These are phyloP conservation scores for Taenaris catops DNA, from an alignment of 2,888 invertebrate species.

Conservation along the genomic window DNA sequence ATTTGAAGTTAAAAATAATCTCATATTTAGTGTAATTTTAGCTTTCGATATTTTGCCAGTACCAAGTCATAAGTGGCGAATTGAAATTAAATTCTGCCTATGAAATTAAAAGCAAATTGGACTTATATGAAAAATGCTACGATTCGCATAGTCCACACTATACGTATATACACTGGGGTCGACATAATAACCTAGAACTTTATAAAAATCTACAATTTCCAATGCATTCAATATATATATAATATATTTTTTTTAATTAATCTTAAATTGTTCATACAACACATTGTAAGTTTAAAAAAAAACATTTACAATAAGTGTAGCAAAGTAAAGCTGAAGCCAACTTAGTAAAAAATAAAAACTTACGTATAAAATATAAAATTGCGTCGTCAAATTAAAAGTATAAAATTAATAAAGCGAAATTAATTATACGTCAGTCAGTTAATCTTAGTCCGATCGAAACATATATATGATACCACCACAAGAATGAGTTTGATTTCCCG, in stretches of 20 bases:
- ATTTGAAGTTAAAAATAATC: no score
- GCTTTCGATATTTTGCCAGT: no score
- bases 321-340: conserved; percentile 58
- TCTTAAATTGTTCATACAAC: conserved; percentile 29
- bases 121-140: no score
- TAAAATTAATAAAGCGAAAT: conserved; percentile 37
- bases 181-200: conserved; percentile 12
- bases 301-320: conserved; percentile 33
- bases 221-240: conserved; percentile 5
- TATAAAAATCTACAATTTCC: conserved; percentile 11
- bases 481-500: conserved; percentile 4
- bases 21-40: no score
- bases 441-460: conserved; percentile 42
- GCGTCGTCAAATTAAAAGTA: conserved; percentile 25
- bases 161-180: conserved; percentile 40
- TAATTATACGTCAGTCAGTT: conserved; percentile 57
- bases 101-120: no score
- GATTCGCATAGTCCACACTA: conserved; percentile 1
- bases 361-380: conserved; percentile 20
- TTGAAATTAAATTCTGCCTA: no score
- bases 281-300: conserved; percentile 37
- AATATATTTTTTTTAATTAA: conserved; percentile 6
- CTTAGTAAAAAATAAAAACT: conserved; percentile 14
- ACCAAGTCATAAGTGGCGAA: no score
- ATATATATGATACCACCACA: conserved; percentile 25